phyloP scores from a whole-genome alignment of 1,140 invertebrate genomes.

The Plodia interpunctella region DNA sequence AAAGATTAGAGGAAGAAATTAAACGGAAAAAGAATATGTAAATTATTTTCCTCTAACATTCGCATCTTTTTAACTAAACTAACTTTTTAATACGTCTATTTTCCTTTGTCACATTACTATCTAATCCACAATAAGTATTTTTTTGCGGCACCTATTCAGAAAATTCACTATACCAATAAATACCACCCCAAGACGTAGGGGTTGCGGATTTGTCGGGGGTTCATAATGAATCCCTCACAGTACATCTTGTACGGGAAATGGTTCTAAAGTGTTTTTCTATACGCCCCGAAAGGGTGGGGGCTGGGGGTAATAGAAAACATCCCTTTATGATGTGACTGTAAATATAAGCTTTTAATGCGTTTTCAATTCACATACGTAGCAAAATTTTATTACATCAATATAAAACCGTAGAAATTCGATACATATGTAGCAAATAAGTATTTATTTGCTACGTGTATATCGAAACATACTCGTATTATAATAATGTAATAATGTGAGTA shows the following conservation, averaged over 20 bases:
- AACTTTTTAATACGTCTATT: no score
- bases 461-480: no score
- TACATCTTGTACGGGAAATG: constrained; percentile 68
- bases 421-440: no score
- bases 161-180: neutral
- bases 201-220: constrained; percentile 58
- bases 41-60: no score
- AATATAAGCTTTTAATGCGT: neutral
- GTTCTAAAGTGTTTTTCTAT: constrained; percentile 69
- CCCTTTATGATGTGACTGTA: neutral
- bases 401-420: no score
- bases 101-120: no score
- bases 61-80: no score
- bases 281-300: constrained; percentile 23
- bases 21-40: no score
- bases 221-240: constrained; percentile 64
- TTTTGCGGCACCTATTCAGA: neutral
- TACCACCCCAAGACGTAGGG: neutral
- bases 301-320: constrained; percentile 19
- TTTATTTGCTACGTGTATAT: no score
- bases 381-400: neutral
- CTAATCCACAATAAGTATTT: no score
- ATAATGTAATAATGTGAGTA: no score
- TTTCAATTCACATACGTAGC: neutral
- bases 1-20: no score